A percentile compares a stretch with the other conserved stretches of the same genome.
phyloP scores from a whole-genome alignment of 92 coral and sea anemone genomes.

The Siderastrea radians region DNA sequence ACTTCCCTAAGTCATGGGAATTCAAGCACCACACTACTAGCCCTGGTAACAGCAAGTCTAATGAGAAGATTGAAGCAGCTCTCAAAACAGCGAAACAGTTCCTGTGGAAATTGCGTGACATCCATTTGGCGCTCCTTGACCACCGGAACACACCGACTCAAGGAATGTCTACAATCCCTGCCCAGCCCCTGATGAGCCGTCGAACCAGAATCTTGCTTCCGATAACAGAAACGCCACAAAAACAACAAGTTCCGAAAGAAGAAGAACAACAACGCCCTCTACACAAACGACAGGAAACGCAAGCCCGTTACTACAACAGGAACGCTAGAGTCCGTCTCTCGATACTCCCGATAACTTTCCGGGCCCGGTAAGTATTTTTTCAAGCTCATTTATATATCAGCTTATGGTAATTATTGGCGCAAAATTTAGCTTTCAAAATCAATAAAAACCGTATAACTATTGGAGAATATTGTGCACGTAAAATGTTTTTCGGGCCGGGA shows the following conservation, averaged over 20 bases:
- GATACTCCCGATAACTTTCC: no score
- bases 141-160: conserved; percentile 14
- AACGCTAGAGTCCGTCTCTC: conserved; percentile 6
- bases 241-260: conserved; percentile 10
- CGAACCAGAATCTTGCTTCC: conserved; percentile 53
- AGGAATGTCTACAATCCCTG: conserved; percentile 49
- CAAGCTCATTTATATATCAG: no score
- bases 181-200: conserved; percentile 54
- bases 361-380: no score
- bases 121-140: no score
- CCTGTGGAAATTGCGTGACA: neutral
- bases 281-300: no score
- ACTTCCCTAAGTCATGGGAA: conserved; percentile 31
- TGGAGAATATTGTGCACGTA: no score
- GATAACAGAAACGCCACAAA: neutral
- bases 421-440: no score
- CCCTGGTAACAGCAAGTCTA: conserved; percentile 31
- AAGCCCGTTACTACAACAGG: neutral
- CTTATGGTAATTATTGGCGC: no score
- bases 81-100: neutral
- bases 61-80: conserved; percentile 33
- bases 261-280: neutral
- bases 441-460: no score
- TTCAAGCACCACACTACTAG: conserved; percentile 30
- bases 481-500: no score